Percentiles rank a stretch among this genome's conserved stretches.
phyloP scores from a whole-genome alignment of 1,140 invertebrate genomes.

The Cyclina sinensis region DNA sequence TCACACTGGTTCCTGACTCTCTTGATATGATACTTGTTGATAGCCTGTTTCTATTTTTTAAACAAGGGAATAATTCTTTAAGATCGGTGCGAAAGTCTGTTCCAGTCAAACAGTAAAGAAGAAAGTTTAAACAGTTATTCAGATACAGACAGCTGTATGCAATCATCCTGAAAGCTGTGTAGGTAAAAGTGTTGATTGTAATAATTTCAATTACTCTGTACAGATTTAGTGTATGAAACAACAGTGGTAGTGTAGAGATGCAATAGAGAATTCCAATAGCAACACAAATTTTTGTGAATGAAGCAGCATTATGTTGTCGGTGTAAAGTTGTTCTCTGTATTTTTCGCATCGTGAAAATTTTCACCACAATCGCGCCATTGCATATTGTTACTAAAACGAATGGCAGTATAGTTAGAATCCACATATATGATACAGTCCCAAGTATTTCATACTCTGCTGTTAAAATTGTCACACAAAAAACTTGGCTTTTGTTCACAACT shows the following conservation, averaged over 20 bases:
- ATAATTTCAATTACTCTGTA: not conserved
- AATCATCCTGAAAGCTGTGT: not conserved
- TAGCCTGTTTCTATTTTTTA: not conserved
- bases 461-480: not conserved
- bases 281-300: not conserved
- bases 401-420: not conserved
- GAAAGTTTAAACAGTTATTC: not conserved
- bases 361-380: not conserved
- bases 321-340: not conserved
- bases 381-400: not conserved
- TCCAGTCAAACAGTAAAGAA: not conserved
- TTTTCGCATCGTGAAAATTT: slow-evolving; percentile 10
- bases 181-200: not conserved
- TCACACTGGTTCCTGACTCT: not conserved
- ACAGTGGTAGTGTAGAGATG: not conserved
- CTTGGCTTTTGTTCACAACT: not conserved
- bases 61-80: not conserved
- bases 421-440: not conserved
- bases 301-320: not conserved
- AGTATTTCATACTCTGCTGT: not conserved
- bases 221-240: not conserved
- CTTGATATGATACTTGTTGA: not conserved
- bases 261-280: not conserved
- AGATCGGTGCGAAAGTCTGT: not conserved
- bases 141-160: not conserved